Base-by-base conservation (phyloP, 2,113 vertebrate genomes). In the Apus apus region DNA sequence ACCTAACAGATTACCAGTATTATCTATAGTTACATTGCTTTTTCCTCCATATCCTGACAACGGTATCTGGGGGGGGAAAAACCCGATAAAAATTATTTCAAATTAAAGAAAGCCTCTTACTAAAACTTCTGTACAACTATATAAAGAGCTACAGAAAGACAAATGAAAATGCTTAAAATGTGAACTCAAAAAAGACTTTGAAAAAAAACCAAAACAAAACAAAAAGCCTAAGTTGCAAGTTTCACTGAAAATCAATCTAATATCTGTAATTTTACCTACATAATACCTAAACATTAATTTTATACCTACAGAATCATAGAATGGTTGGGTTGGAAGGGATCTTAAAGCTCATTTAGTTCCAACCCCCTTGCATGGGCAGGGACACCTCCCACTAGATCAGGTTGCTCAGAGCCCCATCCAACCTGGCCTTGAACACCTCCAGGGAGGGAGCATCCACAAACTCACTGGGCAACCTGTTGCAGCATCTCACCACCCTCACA, bases 41-140 rank as follows among this genome's bases (percentile, higher is more conserved):
- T 98, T 98, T 95, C 99, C 99, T 80, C 99, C 99, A 71, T 99
- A 99, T 91, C 99, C 99, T 46, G 99, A 99, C 64, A 99, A 98
- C 1, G 99, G 99, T 97, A 99, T 99, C 99, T 98, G 62, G 48
- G 19, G 3, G 6, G 22, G 7, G 9, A 36, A 6, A 8, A 25
- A 61, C 2, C 6, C 7, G 38, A 91, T 81, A 6, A 15, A 95
- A 36, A 88, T 22, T 36, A 90, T 22, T 48, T 75, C 60, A 94
- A 88, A 83, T 74, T 45, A 53, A 86, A 38, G 32, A 30, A 89
- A 61, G 8, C 6, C 43, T 88, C 32, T 73, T 8, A 48, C 2
- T 18, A 68, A 38, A 65, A 45, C 5, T 45, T 89, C 40, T 34
- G 12, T 45, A 43, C 25, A 85, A 53, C 16, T 43, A 61, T 4